Evolutionary conservation across 1,140 invertebrate genomes (phyloP).

Genomic region (Zaprionus gabonicus): DNA sequence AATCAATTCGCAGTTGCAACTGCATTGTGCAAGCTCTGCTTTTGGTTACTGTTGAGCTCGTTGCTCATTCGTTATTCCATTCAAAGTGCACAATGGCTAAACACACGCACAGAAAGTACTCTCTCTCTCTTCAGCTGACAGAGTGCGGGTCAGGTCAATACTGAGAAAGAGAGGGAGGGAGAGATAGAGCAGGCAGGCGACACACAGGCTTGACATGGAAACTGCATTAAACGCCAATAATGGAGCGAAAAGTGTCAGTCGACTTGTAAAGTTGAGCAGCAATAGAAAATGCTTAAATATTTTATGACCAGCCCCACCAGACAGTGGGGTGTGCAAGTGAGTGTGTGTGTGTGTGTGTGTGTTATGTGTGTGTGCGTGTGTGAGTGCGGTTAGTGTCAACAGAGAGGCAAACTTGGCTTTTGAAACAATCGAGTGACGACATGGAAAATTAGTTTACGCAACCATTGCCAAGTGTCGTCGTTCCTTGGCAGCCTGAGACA

Average conservation of each 20-base stretch:
- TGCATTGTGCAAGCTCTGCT: background rate
- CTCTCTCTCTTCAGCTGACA: background rate
- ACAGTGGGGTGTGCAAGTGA: conserved; percentile 9
- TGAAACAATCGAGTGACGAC: conserved; percentile 82
- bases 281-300: conserved; percentile 63
- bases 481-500: conserved; percentile 17
- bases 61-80: background rate
- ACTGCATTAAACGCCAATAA: conserved; percentile 67
- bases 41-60: background rate
- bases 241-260: conserved; percentile 37
- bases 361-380: conserved; percentile 27
- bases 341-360: conserved; percentile 20
- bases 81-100: background rate
- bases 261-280: conserved; percentile 39
- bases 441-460: conserved; percentile 83
- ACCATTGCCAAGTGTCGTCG: conserved; percentile 64
- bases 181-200: background rate
- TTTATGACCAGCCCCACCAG: conserved; percentile 38
- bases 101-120: background rate
- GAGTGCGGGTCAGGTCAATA: background rate
- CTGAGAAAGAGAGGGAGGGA: background rate
- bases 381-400: conserved; percentile 52
- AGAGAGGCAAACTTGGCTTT: conserved; percentile 66
- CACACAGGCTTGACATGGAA: conserved; percentile 53
- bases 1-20: background rate